Base-by-base conservation (phyloP, 2,888 invertebrate species). In the Tipula unca region DNA sequence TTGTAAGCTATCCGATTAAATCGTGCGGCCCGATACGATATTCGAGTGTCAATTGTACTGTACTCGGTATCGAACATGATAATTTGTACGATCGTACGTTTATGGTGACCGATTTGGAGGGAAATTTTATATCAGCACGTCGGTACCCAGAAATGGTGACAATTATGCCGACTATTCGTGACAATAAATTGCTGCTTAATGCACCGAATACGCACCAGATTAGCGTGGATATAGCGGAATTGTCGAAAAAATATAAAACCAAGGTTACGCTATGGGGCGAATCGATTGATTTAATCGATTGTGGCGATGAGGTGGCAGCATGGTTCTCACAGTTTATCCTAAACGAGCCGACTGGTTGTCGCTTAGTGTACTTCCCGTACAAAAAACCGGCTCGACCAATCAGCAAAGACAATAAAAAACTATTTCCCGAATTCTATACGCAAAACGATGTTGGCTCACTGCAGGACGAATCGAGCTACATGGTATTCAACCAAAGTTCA, bases 271-370 rank as follows among this genome's bases (percentile, higher is more conserved):
- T 94, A 4, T 94, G 94, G 94, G 91, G 91, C 32, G 90, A 91
- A 14, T 88, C 90, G 0, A 93, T 95, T 1, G 90, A 92, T 0
- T 94, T 94, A 0, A 91, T 93, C 85, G 95, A 96, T 89, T 95
- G 95, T 89, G 96, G 96, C 0, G 93, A 93, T 87, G 93, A 93
- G 87, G 93, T 92, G 0, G 93, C 94, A 3, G 92, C 93, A 86
- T 96, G 96, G 96, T 90, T 96, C 87, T 93, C 94, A 2, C 92
- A 91, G 85, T 91, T 92, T 87, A 88, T 94, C 85, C 89, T 93
- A 83, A 90, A 91, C 85, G 91, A 93, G 84, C 89, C 92, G 82
- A 88, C 88, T 3, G 92, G 91, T 14, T 91, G 92, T 85, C 91
- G 93, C 69, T 89, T 94, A 86, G 93, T 92, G 32, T 93, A 93